These are phyloP conservation scores for Elephas maximus DNA, from an alignment of 2,113 vertebrate genomes.

Conservation along the genomic window DNA sequence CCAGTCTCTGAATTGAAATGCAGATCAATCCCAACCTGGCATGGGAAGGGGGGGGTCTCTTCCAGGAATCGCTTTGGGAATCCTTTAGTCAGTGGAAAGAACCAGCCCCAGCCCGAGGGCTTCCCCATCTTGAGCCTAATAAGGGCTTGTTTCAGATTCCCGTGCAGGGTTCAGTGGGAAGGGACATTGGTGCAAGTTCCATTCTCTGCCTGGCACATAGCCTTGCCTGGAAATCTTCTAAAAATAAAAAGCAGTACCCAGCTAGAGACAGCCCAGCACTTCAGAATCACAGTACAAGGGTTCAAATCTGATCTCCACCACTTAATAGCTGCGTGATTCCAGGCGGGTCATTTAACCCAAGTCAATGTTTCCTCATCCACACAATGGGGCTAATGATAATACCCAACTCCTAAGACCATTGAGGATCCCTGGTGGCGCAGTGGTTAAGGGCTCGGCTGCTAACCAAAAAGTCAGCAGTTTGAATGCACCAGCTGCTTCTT, in stretches of 20 bases:
- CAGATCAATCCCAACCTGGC: not conserved
- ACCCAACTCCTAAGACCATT: not conserved
- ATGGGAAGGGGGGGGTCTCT: not conserved
- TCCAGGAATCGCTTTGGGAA: not conserved
- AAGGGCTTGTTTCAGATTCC: not conserved
- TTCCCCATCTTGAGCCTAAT: not conserved
- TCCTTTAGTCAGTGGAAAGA: conserved; percentile 44
- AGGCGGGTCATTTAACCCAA: conserved; percentile 17
- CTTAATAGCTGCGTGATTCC: not conserved
- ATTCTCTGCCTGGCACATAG: not conserved
- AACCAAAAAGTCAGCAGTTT: too few species aligned
- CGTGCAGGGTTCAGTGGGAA: not conserved
- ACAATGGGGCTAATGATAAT: conserved; percentile 7
- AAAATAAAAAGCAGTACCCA: conserved; percentile 7
- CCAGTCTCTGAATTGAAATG: conserved; percentile 53
- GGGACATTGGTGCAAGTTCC: not conserved
- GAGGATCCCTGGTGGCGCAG: not conserved
- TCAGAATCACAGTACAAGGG: conserved; percentile 38
- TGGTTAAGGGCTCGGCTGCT: too few species aligned
- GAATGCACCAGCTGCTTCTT: too few species aligned
- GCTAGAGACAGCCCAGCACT: not conserved
- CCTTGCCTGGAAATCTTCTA: not conserved
- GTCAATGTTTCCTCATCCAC: conserved; percentile 25
- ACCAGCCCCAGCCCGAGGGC: not conserved
- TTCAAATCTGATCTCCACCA: not conserved